These are phyloP conservation scores for Solenopsis invicta DNA, from an alignment of 1,140 invertebrate species.

Conservation along the genomic window DNA sequence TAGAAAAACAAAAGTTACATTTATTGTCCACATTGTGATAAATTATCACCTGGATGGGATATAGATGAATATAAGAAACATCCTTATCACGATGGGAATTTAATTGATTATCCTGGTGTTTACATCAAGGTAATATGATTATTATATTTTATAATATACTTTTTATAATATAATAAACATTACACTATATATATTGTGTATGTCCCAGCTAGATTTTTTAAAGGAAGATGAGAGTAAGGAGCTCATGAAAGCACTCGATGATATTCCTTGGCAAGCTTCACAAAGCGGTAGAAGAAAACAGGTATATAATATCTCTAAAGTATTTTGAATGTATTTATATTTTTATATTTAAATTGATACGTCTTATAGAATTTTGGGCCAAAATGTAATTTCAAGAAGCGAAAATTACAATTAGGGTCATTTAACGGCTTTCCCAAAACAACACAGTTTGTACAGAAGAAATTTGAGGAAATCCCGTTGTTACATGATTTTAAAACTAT, in stretches of 20 bases:
- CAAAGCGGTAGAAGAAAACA: constrained; percentile 99
- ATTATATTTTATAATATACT: constrained; percentile 22
- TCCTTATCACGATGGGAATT: constrained; percentile 89
- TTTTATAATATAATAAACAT: constrained; percentile 45
- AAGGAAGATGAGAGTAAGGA: constrained; percentile 90
- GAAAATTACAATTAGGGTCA: constrained; percentile 92
- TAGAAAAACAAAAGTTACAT: constrained; percentile 89
- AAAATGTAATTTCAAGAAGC: constrained; percentile 99
- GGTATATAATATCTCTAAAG: constrained; percentile 81
- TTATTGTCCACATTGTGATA: constrained; percentile 92
- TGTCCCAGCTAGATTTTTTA: constrained; percentile 91
- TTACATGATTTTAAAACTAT: constrained; percentile 94
- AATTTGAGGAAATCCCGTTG: constrained; percentile 90
- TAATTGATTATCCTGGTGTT: constrained; percentile 90
- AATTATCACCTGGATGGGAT: constrained; percentile 92
- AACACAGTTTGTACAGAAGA: constrained; percentile 94
- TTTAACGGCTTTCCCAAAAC: constrained; percentile 96
- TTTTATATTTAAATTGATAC: neutral
- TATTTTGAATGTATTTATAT: constrained; percentile 35
- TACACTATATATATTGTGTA: constrained; percentile 9
- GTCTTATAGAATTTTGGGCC: constrained; percentile 96
- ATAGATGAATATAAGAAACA: constrained; percentile 88
- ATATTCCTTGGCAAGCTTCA: constrained; percentile 95
- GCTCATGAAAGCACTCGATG: constrained; percentile 92
- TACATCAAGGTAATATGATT: constrained; percentile 88